These are phyloP conservation scores for Podarcis lilfordi DNA, from an alignment of 2,797 vertebrate genomes.

Conservation along the genomic window DNA sequence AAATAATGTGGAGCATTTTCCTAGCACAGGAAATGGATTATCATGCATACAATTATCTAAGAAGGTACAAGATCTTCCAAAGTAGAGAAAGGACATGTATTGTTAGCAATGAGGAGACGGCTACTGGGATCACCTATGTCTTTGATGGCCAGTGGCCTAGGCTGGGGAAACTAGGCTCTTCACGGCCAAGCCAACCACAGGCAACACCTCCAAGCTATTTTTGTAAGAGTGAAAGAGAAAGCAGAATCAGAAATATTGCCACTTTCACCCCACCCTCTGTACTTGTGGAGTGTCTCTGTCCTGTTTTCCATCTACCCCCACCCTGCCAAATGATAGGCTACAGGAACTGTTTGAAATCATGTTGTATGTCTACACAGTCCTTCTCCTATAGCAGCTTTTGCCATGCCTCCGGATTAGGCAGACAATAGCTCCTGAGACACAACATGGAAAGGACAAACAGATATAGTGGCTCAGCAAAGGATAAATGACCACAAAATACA, in stretches of 20 bases:
- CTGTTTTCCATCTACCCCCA: not conserved
- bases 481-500: slow-evolving; percentile 56
- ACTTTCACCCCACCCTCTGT: too few relatives aligned
- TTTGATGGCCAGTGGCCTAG: not conserved
- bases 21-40: not conserved
- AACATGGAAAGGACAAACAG: not conserved
- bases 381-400: not conserved
- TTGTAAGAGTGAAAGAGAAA: not conserved
- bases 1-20: not conserved
- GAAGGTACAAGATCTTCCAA: too few relatives aligned
- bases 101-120: too few relatives aligned
- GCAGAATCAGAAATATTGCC: not conserved
- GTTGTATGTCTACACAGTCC: not conserved
- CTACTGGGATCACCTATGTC: too few relatives aligned
- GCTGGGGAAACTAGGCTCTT: not conserved
- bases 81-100: not conserved
- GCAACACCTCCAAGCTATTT: not conserved
- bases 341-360: not conserved
- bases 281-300: too few relatives aligned
- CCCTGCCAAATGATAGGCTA: not conserved
- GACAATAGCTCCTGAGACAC: not conserved
- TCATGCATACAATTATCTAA: too few relatives aligned
- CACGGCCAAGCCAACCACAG: not conserved
- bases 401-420: too few relatives aligned
- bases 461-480: slow-evolving; percentile 1